A percentile compares a stretch with the other conserved stretches of the same genome.
These are phyloP conservation scores for Ephydatia muelleri DNA, from an alignment of 37 sponge, comb jelly and placozoan species.

Conservation along the genomic window DNA sequence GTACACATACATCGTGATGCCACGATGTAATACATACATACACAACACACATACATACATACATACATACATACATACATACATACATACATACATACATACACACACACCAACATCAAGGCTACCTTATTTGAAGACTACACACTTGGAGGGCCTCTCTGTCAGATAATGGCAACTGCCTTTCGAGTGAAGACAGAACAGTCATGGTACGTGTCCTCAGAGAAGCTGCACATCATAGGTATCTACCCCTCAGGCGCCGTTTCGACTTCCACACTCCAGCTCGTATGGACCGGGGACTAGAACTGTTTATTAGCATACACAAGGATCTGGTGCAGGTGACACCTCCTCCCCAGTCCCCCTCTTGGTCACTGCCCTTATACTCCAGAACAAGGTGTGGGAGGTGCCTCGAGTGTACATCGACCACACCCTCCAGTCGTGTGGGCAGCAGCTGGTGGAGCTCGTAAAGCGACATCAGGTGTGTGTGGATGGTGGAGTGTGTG, in stretches of 20 bases:
- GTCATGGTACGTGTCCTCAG: constrained; percentile 51
- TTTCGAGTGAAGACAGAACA: constrained; percentile 86
- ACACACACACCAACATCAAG: too few species aligned
- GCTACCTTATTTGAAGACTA: constrained; percentile 72
- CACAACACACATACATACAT: too few species aligned
- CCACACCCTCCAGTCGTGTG: constrained; percentile 12
- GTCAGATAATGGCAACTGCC: constrained; percentile 84
- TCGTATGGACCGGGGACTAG: constrained; percentile 80
- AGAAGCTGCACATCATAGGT: too few species aligned
- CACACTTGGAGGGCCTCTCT: constrained; percentile 80
- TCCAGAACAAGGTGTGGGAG: constrained; percentile 56
- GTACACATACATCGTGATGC: too few species aligned
- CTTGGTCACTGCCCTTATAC: not conserved
- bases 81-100: too few species aligned
- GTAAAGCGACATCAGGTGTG: constrained; percentile 73
- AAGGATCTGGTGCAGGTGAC: constrained; percentile 43
- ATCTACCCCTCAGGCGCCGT: constrained; percentile 45
- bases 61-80: too few species aligned
- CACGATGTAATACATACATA: too few species aligned
- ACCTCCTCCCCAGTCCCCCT: not conserved
- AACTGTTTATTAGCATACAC: constrained; percentile 78
- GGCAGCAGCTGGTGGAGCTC: constrained; percentile 47
- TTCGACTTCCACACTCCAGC: constrained; percentile 87
- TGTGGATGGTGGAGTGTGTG: not conserved
- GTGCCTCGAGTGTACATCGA: constrained; percentile 67